Evolutionary conservation across 2,113 vertebrate genomes (phyloP).

Genomic region (Taxidea taxus): DNA sequence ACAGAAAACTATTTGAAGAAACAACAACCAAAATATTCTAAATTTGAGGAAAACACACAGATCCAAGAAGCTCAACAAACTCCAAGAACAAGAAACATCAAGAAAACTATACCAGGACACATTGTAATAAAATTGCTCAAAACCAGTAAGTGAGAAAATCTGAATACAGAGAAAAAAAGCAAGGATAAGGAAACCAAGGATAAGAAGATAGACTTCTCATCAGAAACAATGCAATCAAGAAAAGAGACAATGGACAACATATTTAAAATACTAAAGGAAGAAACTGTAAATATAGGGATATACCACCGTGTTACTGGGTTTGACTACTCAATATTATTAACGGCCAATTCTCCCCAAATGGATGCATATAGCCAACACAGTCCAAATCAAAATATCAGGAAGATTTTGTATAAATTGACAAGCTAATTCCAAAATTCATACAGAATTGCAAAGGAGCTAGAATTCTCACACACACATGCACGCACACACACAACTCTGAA

Average conservation of each 20-base stretch:
- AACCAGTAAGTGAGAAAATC: slow-evolving; percentile 12
- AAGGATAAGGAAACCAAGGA: not conserved
- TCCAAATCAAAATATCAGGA: not conserved
- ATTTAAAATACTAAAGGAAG: not conserved
- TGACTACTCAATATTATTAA: not conserved
- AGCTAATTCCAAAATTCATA: not conserved
- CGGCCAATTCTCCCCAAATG: not conserved
- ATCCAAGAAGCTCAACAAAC: not conserved
- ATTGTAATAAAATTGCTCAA: not conserved
- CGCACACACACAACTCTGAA: not conserved
- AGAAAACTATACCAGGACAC: not conserved
- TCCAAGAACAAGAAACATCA: not conserved
- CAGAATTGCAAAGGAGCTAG: not conserved
- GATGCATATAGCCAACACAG: not conserved
- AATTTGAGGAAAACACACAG: not conserved
- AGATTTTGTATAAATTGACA: not conserved
- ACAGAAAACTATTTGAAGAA: not conserved
- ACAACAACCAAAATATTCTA: not conserved
- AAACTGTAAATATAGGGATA: not conserved
- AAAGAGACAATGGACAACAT: not conserved
- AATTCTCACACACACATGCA: not conserved
- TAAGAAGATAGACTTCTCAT: not conserved
- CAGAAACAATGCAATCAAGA: not conserved
- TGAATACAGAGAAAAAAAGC: not conserved
- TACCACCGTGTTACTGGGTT: not conserved